phyloP scores from a whole-genome alignment of 2,797 vertebrate species.

The Labeo calbasu region DNA sequence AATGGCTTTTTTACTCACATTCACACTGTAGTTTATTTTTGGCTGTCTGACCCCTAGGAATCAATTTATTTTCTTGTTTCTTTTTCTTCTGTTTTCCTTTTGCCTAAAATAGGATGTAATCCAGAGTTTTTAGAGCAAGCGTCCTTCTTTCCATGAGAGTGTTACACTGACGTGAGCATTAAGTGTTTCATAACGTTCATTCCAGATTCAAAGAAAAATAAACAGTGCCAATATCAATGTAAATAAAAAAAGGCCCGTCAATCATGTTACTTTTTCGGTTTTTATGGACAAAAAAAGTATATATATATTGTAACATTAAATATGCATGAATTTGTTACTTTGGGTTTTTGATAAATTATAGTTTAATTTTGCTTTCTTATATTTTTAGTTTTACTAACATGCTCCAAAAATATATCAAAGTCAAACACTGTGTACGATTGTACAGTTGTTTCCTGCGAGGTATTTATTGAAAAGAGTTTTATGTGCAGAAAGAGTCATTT shows the following conservation, averaged over 20 bases:
- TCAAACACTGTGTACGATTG: conserved; percentile 83
- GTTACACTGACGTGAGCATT: conserved; percentile 66
- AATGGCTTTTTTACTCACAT: conserved; percentile 71
- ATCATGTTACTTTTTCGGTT: conserved; percentile 65
- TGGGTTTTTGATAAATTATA: conserved; percentile 77
- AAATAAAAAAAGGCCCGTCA: conserved; percentile 61
- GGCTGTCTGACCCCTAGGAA: conserved; percentile 57
- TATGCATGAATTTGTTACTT: conserved; percentile 85
- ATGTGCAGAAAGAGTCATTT: conserved; percentile 65
- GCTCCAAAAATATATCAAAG: conserved; percentile 80
- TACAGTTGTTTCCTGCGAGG: conserved; percentile 81
- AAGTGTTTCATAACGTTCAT: conserved; percentile 75
- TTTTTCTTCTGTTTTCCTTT: conserved; percentile 63
- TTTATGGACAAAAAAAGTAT: conserved; percentile 68
- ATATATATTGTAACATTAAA: conserved; percentile 66
- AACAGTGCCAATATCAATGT: conserved; percentile 66
- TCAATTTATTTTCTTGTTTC: conserved; percentile 56
- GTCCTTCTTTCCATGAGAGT: conserved; percentile 69
- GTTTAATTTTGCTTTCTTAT: conserved; percentile 71
- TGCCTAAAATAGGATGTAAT: conserved; percentile 64
- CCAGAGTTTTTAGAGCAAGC: conserved; percentile 69
- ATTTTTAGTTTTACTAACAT: conserved; percentile 78
- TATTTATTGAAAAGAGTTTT: conserved; percentile 81
- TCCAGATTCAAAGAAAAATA: conserved; percentile 71
- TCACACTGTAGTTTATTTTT: conserved; percentile 62